Percentiles rank a stretch among this genome's conserved stretches.
These are phyloP conservation scores for Plebejus melissa DNA, from an alignment of 2,888 invertebrate genomes.

Conservation along the genomic window DNA sequence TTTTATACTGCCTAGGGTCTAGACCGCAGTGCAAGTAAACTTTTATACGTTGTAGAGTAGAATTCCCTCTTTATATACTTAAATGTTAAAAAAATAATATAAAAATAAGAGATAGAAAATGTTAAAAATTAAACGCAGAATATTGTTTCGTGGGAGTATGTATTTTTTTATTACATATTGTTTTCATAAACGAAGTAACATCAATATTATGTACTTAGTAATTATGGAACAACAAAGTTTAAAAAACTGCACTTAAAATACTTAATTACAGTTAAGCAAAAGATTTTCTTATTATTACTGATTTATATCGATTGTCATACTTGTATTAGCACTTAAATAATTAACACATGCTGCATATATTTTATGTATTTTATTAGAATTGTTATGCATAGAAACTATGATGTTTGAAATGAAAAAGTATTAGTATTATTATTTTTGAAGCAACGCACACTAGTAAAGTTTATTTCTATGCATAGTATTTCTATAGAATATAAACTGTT, in stretches of 20 bases:
- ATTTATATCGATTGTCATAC: not conserved
- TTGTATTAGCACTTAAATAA: not conserved
- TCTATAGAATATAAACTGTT: not conserved
- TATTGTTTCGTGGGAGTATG: not conserved
- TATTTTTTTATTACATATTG: not conserved
- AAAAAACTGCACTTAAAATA: not conserved
- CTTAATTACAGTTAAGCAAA: not conserved
- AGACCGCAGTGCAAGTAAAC: conserved; percentile 5
- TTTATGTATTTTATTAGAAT: not conserved
- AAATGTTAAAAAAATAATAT: not conserved
- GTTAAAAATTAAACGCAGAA: not conserved
- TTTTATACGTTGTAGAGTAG: not conserved
- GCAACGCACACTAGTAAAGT: not conserved
- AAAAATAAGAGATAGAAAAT: not conserved
- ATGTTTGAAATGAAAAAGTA: not conserved
- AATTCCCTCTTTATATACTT: not conserved
- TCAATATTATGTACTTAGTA: conserved; percentile 2
- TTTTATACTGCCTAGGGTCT: conserved; percentile 5
- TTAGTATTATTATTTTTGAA: not conserved
- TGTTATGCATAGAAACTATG: not conserved
- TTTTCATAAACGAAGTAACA: not conserved
- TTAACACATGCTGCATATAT: not conserved
- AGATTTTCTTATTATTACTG: not conserved
- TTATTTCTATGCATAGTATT: not conserved
- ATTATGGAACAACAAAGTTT: not conserved